These are phyloP conservation scores for Campylomormyrus numenius DNA, from an alignment of 2,113 vertebrate species.

Conservation along the genomic window DNA sequence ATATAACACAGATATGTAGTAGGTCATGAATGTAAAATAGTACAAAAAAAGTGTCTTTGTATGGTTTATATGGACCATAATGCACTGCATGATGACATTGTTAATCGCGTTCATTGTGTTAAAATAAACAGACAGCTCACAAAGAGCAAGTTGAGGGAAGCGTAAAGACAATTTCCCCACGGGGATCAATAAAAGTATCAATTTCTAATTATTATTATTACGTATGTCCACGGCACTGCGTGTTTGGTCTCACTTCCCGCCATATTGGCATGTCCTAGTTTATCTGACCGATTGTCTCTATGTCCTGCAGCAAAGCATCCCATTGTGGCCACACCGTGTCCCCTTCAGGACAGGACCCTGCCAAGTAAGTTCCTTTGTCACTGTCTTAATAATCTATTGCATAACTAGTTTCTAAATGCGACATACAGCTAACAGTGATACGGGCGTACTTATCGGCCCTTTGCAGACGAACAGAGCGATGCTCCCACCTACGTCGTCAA, in stretches of 20 bases:
- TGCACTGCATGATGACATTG: not conserved
- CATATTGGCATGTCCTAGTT: not conserved
- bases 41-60: not conserved
- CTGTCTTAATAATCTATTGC: not conserved
- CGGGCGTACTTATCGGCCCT: conserved; percentile 14
- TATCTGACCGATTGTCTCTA: not conserved
- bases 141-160: no score
- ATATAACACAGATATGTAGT: not conserved
- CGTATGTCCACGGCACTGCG: not conserved
- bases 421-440: conserved; percentile 33
- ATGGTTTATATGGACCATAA: not conserved
- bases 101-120: not conserved
- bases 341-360: not conserved
- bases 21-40: no score
- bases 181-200: no score
- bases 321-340: no score
- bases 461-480: conserved; percentile 21
- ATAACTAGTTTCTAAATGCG: not conserved
- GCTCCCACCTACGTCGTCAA: conserved; percentile 47
- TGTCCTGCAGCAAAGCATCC: not conserved
- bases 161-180: no score
- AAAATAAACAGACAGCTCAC: not conserved
- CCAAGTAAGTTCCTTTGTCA: not conserved
- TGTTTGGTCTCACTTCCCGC: not conserved
- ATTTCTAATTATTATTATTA: no score